Percentiles rank a stretch among this genome's conserved stretches.
These are phyloP conservation scores for Zaprionus vittiger DNA, from an alignment of 1,140 invertebrate genomes.

Conservation along the genomic window DNA sequence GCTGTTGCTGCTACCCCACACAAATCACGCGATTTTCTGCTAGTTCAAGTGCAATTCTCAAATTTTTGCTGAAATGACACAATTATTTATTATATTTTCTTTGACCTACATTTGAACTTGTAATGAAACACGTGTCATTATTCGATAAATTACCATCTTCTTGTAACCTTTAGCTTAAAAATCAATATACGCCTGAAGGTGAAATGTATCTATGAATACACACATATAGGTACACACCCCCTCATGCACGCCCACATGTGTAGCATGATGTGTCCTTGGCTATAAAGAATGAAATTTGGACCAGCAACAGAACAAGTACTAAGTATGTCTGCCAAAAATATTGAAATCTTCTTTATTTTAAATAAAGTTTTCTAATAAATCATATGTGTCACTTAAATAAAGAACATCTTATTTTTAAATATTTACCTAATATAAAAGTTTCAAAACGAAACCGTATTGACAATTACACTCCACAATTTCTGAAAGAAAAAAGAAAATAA, in stretches of 20 bases:
- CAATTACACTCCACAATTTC: neutral
- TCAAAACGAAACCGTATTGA: neutral
- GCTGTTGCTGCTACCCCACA: slow-evolving; percentile 53
- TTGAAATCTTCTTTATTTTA: neutral
- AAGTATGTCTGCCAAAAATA: slow-evolving; percentile 14
- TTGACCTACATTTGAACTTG: slow-evolving; percentile 81
- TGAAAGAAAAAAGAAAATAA: slow-evolving; percentile 6
- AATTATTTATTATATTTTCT: slow-evolving; percentile 35
- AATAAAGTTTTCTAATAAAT: neutral
- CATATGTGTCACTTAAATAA: neutral
- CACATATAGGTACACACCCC: neutral
- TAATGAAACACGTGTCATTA: slow-evolving; percentile 44
- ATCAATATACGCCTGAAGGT: slow-evolving; percentile 66
- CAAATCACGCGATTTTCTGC: slow-evolving; percentile 70
- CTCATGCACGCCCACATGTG: slow-evolving; percentile 5
- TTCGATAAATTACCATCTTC: slow-evolving; percentile 36
- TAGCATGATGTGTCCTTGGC: slow-evolving; percentile 20
- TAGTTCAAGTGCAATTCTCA: slow-evolving; percentile 63
- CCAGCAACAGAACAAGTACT: neutral
- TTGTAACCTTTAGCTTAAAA: slow-evolving; percentile 34
- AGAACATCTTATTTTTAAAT: neutral
- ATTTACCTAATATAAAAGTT: slow-evolving; percentile 19
- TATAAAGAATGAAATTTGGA: slow-evolving; percentile 1
- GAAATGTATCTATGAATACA: slow-evolving; percentile 33
- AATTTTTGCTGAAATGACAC: slow-evolving; percentile 64